A percentile compares a stretch with the other conserved stretches of the same genome.
Evolutionary conservation across 2,113 vertebrate species (phyloP).

Genomic region (Brachirus orientalis): DNA sequence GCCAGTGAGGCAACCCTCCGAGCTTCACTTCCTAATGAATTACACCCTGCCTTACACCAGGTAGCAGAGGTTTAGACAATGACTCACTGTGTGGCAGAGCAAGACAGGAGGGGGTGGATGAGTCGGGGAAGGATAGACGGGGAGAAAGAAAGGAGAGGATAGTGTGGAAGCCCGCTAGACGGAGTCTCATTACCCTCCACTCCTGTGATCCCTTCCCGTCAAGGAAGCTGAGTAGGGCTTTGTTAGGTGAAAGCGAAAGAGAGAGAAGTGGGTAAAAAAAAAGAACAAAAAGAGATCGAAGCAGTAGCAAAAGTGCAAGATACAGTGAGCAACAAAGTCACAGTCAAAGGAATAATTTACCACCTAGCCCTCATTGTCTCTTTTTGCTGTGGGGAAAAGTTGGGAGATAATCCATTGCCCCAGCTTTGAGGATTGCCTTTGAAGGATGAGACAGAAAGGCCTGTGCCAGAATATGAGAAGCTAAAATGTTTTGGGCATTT

Average conservation of each 20-base stretch:
- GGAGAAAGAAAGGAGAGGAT: slow-evolving; percentile 49
- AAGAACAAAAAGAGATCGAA: slow-evolving; percentile 24
- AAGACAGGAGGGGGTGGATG: slow-evolving; percentile 8
- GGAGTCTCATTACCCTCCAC: slow-evolving; percentile 73
- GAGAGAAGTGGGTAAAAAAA: slow-evolving; percentile 14
- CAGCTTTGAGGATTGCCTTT: slow-evolving; percentile 72
- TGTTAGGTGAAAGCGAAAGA: slow-evolving; percentile 66
- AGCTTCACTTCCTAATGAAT: slow-evolving; percentile 74
- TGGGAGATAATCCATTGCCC: slow-evolving; percentile 71
- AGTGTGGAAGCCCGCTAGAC: slow-evolving; percentile 60
- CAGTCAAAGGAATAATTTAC: slow-evolving; percentile 64
- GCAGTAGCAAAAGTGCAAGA: slow-evolving; percentile 17
- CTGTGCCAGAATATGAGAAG: slow-evolving; percentile 53
- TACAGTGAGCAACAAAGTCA: slow-evolving; percentile 40
- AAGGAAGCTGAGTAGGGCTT: slow-evolving; percentile 74
- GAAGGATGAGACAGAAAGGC: slow-evolving; percentile 68
- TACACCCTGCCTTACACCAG: slow-evolving; percentile 71
- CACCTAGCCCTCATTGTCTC: slow-evolving; percentile 37
- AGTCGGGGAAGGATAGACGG: background rate
- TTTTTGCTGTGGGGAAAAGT: slow-evolving; percentile 53
- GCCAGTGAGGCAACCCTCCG: slow-evolving; percentile 45
- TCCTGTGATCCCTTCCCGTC: slow-evolving; percentile 72
- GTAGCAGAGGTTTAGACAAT: slow-evolving; percentile 67
- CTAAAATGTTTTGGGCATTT: slow-evolving; percentile 64
- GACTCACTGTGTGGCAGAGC: slow-evolving; percentile 59